A percentile compares a stretch with the other conserved stretches of the same genome.
phyloP scores from a whole-genome alignment of 2,797 vertebrate genomes.

The Thamnophis elegans region DNA sequence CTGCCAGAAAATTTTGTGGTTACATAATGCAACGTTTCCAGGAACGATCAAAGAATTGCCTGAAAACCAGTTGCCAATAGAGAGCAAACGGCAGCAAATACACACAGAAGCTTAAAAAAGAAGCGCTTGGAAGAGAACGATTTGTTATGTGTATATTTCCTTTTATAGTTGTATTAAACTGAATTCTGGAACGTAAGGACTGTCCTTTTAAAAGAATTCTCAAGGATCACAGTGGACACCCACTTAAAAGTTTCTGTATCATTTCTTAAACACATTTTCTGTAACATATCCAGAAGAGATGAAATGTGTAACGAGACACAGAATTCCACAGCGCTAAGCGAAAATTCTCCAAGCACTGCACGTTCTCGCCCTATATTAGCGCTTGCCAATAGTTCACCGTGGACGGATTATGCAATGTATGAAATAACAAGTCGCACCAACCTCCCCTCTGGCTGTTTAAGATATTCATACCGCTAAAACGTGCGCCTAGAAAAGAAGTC shows the following conservation, averaged over 20 bases:
- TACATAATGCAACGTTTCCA: constrained; percentile 84
- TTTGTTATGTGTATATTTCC: constrained; percentile 37
- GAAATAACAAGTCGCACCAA: constrained; percentile 58
- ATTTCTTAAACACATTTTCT: neutral
- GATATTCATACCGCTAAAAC: constrained; percentile 27
- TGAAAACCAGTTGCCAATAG: constrained; percentile 57
- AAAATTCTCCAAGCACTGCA: constrained; percentile 35
- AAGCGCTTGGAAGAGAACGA: constrained; percentile 7
- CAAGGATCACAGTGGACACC: no score
- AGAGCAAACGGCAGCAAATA: constrained; percentile 20
- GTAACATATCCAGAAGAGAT: neutral
- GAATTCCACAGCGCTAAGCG: constrained; percentile 23
- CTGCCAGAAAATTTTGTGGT: constrained; percentile 75
- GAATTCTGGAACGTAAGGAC: neutral
- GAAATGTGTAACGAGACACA: neutral
- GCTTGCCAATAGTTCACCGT: constrained; percentile 39
- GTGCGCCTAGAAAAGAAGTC: constrained; percentile 23
- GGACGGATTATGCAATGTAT: constrained; percentile 65
- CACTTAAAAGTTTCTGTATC: neutral
- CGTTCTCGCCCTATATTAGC: constrained; percentile 16
- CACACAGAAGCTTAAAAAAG: neutral
- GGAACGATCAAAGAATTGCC: constrained; percentile 65
- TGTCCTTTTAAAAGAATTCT: neutral
- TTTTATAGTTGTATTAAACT: constrained; percentile 32
- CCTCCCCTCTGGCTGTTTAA: constrained; percentile 48